phyloP scores from a whole-genome alignment of 2,888 invertebrate genomes.

The Melikaiella ostensackeni region DNA sequence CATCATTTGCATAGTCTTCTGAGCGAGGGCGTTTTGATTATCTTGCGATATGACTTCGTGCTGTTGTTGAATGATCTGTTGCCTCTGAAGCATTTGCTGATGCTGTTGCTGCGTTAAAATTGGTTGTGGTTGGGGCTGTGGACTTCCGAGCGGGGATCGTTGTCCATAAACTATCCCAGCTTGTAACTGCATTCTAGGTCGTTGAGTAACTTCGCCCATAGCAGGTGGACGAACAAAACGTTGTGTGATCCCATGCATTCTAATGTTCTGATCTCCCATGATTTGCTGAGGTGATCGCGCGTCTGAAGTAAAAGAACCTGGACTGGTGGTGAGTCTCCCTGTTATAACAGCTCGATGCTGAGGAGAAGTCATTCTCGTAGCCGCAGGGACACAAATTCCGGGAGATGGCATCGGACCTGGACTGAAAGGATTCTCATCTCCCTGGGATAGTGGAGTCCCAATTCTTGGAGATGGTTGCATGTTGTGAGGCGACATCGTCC shows the following conservation, averaged over 20 bases:
- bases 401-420: constrained; percentile 79
- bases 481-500: constrained; percentile 79
- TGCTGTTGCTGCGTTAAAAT: constrained; percentile 72
- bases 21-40: constrained; percentile 62
- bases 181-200: constrained; percentile 73
- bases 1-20: constrained; percentile 62
- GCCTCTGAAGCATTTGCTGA: constrained; percentile 71
- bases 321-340: constrained; percentile 79
- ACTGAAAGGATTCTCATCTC: constrained; percentile 80
- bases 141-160: constrained; percentile 73
- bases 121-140: constrained; percentile 71
- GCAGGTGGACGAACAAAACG: constrained; percentile 77
- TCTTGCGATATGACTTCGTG: constrained; percentile 66
- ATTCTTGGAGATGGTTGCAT: constrained; percentile 80
- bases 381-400: constrained; percentile 75
- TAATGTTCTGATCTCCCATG: constrained; percentile 65
- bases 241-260: constrained; percentile 68
- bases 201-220: constrained; percentile 68
- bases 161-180: constrained; percentile 72
- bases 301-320: constrained; percentile 72
- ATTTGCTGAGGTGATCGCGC: constrained; percentile 70
- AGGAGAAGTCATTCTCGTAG: constrained; percentile 80
- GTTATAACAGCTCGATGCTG: constrained; percentile 78
- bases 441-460: constrained; percentile 82
- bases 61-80: constrained; percentile 63